Evolutionary conservation across 2,113 vertebrate genomes (phyloP).

Genomic region (Hassar affinis): DNA sequence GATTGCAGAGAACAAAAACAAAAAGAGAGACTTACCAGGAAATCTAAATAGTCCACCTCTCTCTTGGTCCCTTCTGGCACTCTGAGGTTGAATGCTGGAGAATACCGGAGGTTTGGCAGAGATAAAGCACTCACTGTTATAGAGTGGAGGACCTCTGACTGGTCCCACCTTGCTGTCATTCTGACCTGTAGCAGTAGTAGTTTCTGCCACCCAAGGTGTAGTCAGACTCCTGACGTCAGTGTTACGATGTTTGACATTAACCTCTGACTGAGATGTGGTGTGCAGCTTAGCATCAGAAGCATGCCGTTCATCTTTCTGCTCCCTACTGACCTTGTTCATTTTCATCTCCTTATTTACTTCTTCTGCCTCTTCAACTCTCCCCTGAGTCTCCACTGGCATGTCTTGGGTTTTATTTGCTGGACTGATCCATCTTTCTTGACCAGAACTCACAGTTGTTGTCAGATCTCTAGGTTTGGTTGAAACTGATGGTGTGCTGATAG

Average conservation of each 20-base stretch:
- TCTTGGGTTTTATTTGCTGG: conserved; percentile 41
- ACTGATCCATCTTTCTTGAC: conserved; percentile 51
- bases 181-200: conserved; percentile 63
- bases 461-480: conserved; percentile 47
- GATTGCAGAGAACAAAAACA: not conserved
- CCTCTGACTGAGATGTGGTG: conserved; percentile 75
- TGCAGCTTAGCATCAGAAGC: conserved; percentile 87
- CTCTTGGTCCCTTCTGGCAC: conserved; percentile 59
- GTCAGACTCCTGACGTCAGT: conserved; percentile 61
- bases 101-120: not conserved
- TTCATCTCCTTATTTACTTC: conserved; percentile 51
- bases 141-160: conserved; percentile 12
- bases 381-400: conserved; percentile 35
- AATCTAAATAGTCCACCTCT: conserved; percentile 58
- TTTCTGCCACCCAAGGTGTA: conserved; percentile 55
- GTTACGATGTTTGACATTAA: conserved; percentile 70
- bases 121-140: not conserved
- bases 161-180: conserved; percentile 39
- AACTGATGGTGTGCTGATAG: not conserved
- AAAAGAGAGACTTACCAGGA: conserved; percentile 74
- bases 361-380: conserved; percentile 43
- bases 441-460: not conserved
- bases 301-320: conserved; percentile 58
- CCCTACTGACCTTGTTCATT: conserved; percentile 43
- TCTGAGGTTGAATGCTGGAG: conserved; percentile 54